Conservation (phyloP, 2,113 vertebrate genomes). For the Picathartes gymnocephalus region DNA sequence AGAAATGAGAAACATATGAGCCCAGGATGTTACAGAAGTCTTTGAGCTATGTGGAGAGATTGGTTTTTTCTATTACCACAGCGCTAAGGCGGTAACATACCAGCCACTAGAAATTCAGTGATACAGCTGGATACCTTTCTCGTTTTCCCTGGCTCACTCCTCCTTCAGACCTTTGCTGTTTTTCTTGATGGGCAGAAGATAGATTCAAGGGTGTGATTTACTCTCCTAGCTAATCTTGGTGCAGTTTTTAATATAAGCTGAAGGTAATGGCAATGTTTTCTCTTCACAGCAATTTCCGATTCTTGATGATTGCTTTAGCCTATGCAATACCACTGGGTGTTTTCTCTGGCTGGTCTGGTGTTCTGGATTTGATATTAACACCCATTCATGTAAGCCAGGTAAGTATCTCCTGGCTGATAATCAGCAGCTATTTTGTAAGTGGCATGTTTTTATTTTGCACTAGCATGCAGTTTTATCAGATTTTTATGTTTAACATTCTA, state of each 20-base stretch:
- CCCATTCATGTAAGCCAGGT: conserved; percentile 93
- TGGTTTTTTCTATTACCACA: neutral
- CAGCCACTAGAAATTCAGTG: neutral
- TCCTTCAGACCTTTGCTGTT: neutral
- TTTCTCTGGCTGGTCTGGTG: conserved; percentile 92
- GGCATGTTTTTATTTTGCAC: neutral
- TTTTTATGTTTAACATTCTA: neutral
- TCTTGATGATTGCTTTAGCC: conserved; percentile 95
- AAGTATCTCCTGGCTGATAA: conserved; percentile 53
- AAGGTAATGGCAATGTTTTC: conserved; percentile 1
- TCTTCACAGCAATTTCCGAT: conserved; percentile 85
- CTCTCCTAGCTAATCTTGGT: neutral
- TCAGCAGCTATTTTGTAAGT: neutral
- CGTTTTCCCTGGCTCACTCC: neutral
- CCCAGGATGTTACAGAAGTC: neutral
- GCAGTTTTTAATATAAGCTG: neutral
- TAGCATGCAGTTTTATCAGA: neutral
- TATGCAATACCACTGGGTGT: conserved; percentile 94
- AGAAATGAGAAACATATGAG: neutral
- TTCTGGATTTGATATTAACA: conserved; percentile 93
- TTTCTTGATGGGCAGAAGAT: neutral
- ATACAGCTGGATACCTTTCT: neutral
- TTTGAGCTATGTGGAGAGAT: neutral
- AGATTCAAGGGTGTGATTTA: neutral
- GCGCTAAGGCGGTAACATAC: neutral